Evolutionary conservation across 2,888 invertebrate species (phyloP).

Genomic region (Eristalinus aeneus): DNA sequence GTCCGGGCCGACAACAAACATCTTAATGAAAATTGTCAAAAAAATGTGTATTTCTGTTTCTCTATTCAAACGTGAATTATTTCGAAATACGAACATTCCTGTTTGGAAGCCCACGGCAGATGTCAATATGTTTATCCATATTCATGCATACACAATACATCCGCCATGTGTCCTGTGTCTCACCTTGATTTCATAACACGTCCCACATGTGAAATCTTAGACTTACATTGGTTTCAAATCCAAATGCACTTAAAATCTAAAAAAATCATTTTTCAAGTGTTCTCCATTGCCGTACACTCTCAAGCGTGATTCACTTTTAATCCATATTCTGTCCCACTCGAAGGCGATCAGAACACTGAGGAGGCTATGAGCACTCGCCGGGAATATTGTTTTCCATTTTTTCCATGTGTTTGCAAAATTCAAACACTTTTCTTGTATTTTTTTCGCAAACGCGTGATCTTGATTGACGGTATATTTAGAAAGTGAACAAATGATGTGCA

Average conservation of each 20-base stretch:
- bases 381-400: not conserved
- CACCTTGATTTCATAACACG: constrained; percentile 23
- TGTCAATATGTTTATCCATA: not conserved
- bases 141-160: not conserved
- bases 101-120: not conserved
- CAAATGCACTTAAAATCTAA: constrained; percentile 9
- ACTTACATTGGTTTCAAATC: constrained; percentile 1
- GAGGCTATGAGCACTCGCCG: not conserved
- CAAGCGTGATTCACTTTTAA: not conserved
- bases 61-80: too few relatives aligned
- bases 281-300: not conserved
- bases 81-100: too few relatives aligned
- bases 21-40: too few relatives aligned
- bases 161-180: not conserved
- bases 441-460: constrained; percentile 1
- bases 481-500: constrained; percentile 38
- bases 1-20: not conserved
- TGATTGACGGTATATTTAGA: constrained; percentile 65
- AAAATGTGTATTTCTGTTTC: too few relatives aligned
- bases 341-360: constrained; percentile 32
- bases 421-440: not conserved
- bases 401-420: constrained; percentile 7
- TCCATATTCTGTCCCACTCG: constrained; percentile 6
- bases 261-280: not conserved
- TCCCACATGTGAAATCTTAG: not conserved